Conservation (phyloP, 2,797 vertebrate species). For the Alfaro cultratus region DNA sequence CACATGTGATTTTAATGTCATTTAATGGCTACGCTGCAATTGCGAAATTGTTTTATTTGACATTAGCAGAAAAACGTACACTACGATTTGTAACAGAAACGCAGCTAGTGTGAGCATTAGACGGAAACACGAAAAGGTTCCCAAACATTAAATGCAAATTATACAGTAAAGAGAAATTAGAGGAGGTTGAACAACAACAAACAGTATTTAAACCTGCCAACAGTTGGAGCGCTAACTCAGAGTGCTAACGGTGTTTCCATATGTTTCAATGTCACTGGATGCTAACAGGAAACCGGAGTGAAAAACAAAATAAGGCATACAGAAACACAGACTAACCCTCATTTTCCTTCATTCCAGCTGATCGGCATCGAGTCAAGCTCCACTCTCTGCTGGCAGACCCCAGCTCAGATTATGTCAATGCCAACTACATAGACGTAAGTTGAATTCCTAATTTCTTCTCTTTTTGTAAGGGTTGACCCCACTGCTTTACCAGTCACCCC, state of each 20-base stretch:
- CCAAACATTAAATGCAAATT: neutral
- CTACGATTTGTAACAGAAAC: neutral
- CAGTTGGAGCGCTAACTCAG: neutral
- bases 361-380: conserved; percentile 92
- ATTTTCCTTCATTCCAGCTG: conserved; percentile 79
- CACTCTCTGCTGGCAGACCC: conserved; percentile 92
- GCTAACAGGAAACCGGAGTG: neutral
- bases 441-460: neutral
- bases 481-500: neutral
- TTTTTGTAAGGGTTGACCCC: neutral
- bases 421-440: conserved; percentile 97
- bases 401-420: conserved; percentile 92
- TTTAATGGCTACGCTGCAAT: too few species aligned
- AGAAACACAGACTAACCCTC: neutral
- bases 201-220: neutral
- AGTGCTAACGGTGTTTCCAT: neutral
- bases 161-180: neutral
- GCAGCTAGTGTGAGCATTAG: neutral
- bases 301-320: too few species aligned
- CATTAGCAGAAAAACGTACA: neutral
- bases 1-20: too few species aligned
- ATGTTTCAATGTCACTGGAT: neutral
- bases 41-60: neutral
- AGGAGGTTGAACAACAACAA: neutral
- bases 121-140: neutral